These are phyloP conservation scores for Mixornis gularis DNA, from an alignment of 2,113 vertebrate species.

Conservation along the genomic window DNA sequence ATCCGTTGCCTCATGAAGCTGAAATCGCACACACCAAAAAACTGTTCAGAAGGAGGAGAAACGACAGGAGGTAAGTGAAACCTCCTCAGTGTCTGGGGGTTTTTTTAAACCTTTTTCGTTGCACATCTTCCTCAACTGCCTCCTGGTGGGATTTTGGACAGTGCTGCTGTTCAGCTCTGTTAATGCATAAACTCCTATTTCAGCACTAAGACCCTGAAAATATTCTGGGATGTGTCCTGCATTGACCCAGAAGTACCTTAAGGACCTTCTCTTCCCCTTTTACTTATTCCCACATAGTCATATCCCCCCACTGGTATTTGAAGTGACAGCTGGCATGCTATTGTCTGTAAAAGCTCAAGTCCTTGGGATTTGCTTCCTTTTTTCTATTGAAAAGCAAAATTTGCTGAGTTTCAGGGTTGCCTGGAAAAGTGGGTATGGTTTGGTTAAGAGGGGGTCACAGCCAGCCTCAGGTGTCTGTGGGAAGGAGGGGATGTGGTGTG, in stretches of 20 bases:
- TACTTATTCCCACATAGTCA: background rate
- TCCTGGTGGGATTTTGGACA: background rate
- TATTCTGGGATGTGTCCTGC: background rate
- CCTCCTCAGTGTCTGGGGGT: rapidly evolving
- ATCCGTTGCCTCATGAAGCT: conserved; percentile 86
- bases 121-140: rapidly evolving
- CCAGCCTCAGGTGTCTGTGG: rapidly evolving
- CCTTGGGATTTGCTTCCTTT: background rate
- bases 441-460: background rate
- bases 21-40: conserved; percentile 97
- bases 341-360: background rate
- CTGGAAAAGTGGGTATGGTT: background rate
- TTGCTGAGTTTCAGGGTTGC: background rate
- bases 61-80: conserved; percentile 84
- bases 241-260: background rate
- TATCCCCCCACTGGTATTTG: background rate
- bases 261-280: background rate
- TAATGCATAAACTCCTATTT: background rate
- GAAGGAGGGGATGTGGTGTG: background rate
- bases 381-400: background rate
- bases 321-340: background rate
- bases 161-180: background rate
- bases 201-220: background rate
- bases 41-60: conserved; percentile 88
- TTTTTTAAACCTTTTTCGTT: background rate